Evolutionary conservation across 2,797 vertebrate species (phyloP).

Genomic region (Squalus acanthias): DNA sequence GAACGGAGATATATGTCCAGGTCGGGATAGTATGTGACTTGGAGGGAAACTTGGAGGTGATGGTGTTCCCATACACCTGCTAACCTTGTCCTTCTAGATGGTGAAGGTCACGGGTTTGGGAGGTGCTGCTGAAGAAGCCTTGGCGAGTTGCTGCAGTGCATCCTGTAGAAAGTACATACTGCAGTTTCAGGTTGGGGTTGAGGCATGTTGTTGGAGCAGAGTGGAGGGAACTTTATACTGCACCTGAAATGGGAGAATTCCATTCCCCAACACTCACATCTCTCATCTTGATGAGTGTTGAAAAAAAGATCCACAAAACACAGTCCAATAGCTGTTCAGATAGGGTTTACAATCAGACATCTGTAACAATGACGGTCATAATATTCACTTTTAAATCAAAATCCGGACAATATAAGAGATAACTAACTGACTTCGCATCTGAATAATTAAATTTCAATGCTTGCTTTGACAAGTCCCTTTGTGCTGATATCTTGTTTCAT

Average conservation of each 20-base stretch:
- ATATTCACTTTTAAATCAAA: conserved; percentile 9
- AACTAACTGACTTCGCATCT: not conserved
- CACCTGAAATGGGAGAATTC: too few relatives aligned
- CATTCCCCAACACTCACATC: too few relatives aligned
- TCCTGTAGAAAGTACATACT: not conserved
- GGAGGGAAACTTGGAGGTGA: not conserved
- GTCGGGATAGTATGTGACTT: not conserved
- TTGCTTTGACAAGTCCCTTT: not conserved
- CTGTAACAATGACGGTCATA: not conserved
- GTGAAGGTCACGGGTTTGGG: not conserved
- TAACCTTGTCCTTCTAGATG: not conserved
- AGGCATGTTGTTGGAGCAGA: too few relatives aligned
- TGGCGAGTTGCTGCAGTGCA: not conserved
- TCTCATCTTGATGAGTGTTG: too few relatives aligned
- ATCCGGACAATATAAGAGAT: not conserved
- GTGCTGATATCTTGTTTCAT: not conserved
- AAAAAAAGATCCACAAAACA: too few relatives aligned
- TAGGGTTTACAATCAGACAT: too few relatives aligned
- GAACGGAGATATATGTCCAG: not conserved
- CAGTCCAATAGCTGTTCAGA: too few relatives aligned
- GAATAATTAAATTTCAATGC: not conserved
- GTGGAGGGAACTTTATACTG: too few relatives aligned
- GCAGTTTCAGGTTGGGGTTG: too few relatives aligned
- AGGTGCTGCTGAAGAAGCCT: not conserved
- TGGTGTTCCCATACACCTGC: not conserved